Conservation (phyloP, 2,797 vertebrate species). For the Anabacerthia variegaticeps region DNA sequence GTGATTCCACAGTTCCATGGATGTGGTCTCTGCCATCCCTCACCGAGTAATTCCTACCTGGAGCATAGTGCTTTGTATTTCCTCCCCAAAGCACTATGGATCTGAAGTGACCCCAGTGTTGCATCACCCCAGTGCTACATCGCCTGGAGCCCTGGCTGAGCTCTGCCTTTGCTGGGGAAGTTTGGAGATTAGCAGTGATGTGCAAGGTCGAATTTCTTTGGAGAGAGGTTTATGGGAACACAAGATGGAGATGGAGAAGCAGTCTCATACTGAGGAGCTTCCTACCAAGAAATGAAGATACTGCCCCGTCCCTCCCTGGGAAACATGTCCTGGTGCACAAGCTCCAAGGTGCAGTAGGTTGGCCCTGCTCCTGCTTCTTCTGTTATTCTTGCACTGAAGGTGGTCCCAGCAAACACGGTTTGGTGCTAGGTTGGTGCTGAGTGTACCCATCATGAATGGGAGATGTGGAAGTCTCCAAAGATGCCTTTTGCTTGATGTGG, state of each 20-base stretch:
- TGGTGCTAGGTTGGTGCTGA: background rate
- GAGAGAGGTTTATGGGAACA: background rate
- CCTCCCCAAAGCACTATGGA: background rate
- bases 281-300: background rate
- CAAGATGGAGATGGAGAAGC: background rate
- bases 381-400: background rate
- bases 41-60: background rate
- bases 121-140: background rate
- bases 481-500: background rate
- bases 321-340: background rate
- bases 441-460: accelerated
- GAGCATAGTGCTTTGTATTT: background rate
- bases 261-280: background rate
- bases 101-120: background rate
- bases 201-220: background rate
- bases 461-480: background rate
- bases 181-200: background rate
- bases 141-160: background rate
- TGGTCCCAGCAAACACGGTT: background rate
- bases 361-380: background rate
- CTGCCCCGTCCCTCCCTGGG: background rate
- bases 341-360: accelerated
- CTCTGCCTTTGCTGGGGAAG: background rate
- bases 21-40: background rate
- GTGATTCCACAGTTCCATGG: background rate